These are phyloP conservation scores for Samia ricini DNA, from an alignment of 1,140 invertebrate species.

Conservation along the genomic window DNA sequence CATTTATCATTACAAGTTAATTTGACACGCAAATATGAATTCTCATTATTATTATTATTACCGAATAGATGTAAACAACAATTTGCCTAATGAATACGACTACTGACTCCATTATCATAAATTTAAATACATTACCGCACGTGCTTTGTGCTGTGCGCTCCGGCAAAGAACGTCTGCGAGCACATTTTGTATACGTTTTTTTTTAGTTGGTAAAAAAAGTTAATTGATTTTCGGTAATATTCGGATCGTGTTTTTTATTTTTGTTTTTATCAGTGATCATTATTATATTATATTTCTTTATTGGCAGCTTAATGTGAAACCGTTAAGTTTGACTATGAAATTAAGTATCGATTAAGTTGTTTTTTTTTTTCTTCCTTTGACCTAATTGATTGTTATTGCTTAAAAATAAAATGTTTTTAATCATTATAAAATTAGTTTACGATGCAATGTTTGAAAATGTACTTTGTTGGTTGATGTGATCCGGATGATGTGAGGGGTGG, in stretches of 20 bases:
- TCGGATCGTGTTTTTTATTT: neutral
- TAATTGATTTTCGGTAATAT: neutral
- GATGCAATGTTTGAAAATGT: too few relatives aligned
- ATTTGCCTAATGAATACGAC: neutral
- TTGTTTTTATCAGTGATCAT: neutral
- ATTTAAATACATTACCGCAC: neutral
- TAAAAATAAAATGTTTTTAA: too few relatives aligned
- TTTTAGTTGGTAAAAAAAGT: neutral
- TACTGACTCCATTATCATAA: neutral
- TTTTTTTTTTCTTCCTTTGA: too few relatives aligned
- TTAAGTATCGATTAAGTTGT: too few relatives aligned
- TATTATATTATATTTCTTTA: neutral
- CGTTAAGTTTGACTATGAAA: neutral
- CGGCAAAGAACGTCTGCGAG: neutral
- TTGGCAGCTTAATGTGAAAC: neutral
- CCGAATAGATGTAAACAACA: neutral
- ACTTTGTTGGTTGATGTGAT: too few relatives aligned
- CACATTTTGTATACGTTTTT: neutral
- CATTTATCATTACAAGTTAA: neutral
- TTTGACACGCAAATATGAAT: neutral
- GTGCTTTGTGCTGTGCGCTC: neutral
- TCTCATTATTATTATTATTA: neutral
- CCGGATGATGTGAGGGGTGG: too few relatives aligned
- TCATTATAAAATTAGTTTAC: too few relatives aligned
- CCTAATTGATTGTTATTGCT: too few relatives aligned